phyloP scores from a whole-genome alignment of 2,113 vertebrate genomes.

The Camarhynchus parvulus region DNA sequence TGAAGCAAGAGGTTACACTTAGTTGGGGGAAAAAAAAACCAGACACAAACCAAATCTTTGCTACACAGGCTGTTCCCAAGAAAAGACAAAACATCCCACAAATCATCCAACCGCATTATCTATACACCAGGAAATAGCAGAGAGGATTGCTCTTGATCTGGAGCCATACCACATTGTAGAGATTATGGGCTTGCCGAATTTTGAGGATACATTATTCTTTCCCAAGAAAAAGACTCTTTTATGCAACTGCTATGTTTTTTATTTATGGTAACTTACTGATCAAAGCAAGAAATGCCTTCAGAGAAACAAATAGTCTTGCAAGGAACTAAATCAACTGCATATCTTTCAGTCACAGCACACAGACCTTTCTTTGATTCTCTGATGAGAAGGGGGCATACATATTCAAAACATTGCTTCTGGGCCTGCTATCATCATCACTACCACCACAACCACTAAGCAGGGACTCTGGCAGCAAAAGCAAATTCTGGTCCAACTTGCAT shows the following conservation, averaged over 20 bases:
- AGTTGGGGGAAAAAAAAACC: neutral
- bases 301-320: conserved; percentile 26
- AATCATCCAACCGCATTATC: neutral
- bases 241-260: conserved; percentile 36
- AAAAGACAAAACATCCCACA: conserved; percentile 26
- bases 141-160: conserved; percentile 47
- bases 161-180: conserved; percentile 35
- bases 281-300: conserved; percentile 58
- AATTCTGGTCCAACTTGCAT: neutral
- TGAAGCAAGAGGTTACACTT: neutral
- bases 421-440: conserved; percentile 7
- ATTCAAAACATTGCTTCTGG: conserved; percentile 29
- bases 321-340: conserved; percentile 21
- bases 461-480: neutral
- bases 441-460: neutral
- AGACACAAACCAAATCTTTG: neutral
- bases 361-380: conserved; percentile 35
- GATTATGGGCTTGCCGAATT: neutral
- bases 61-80: neutral
- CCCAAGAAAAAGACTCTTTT: conserved; percentile 3
- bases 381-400: neutral
- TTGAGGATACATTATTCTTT: conserved; percentile 24
- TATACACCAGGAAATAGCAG: conserved; percentile 31
- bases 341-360: conserved; percentile 28
- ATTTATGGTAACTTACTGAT: conserved; percentile 62